These are phyloP conservation scores for Drosophila merina DNA, from an alignment of 2,888 invertebrate species.

Conservation along the genomic window DNA sequence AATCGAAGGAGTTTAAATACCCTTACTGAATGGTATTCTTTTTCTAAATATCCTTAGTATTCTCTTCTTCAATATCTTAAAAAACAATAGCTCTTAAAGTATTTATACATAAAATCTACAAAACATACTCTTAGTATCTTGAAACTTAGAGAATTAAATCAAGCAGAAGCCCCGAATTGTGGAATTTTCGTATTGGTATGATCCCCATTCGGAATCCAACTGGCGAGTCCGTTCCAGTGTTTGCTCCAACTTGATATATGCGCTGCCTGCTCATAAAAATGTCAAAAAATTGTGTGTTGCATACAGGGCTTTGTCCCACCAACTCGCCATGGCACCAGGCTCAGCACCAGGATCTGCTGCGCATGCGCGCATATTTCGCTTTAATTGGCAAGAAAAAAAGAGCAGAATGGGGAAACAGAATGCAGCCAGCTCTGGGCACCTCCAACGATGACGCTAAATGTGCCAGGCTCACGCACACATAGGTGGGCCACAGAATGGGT, in stretches of 20 bases:
- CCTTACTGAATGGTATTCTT: not conserved
- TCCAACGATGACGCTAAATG: slow-evolving; percentile 79
- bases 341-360: slow-evolving; percentile 46
- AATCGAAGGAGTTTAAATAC: not conserved
- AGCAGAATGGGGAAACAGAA: slow-evolving; percentile 8
- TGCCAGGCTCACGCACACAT: slow-evolving; percentile 72
- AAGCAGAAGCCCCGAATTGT: slow-evolving; percentile 56
- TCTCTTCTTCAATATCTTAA: not conserved
- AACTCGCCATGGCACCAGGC: slow-evolving; percentile 23
- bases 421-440: slow-evolving; percentile 49
- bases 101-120: too few species aligned
- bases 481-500: slow-evolving; percentile 55
- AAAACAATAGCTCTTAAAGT: not conserved
- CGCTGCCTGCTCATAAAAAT: slow-evolving; percentile 81
- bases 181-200: slow-evolving; percentile 63
- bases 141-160: not conserved
- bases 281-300: slow-evolving; percentile 77
- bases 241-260: slow-evolving; percentile 80
- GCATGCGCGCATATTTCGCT: slow-evolving; percentile 77
- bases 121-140: too few species aligned
- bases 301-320: slow-evolving; percentile 66
- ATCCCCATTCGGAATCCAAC: slow-evolving; percentile 28
- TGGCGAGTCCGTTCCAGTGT: slow-evolving; percentile 31
- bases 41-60: not conserved
- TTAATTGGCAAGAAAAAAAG: slow-evolving; percentile 76